Base-by-base conservation (phyloP, 1,140 invertebrate genomes). In the Trialeurodes vaporariorum region DNA sequence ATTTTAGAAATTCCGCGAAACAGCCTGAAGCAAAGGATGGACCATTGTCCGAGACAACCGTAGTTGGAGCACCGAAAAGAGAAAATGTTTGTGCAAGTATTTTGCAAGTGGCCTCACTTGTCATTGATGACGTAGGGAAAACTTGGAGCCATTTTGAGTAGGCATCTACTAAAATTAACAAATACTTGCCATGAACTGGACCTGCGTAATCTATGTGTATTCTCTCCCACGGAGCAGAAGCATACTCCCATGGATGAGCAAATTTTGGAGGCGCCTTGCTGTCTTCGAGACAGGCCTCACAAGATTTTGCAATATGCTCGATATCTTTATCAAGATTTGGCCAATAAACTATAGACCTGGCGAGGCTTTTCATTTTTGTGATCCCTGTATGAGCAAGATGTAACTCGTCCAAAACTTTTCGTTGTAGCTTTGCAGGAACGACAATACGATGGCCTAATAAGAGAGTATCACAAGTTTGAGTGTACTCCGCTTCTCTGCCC, bases 331-430 rank as follows among this genome's bases (percentile, higher is more conserved):
- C 77, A 1, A 84, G 76, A 1, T 73, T 69, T 22, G 77, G 77
- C 78, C 79, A 83, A 72, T 75, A 83, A 12, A 81, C 72, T 70
- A 79, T 78, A 59, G 69, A 73, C 25, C 78, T 67, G n/a, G 81
- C 80, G 11, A 82, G 58, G 2, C 72, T 69, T 72, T 83, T 84
- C 77, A 81, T 82, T 68, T 76, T 76, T 1, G 78, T 76, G 12
- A 82, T 77, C 1, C 79, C 80, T 17, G 74, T 66, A 71, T 83
- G 82, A 26, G 71, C 75, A 25, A 69, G 60, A 73, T 83, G 79
- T 9, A 83, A 66, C 64, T 78, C 73, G 2, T 67, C 68, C 25
- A 78, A 59, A 25, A 78, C 70, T 2, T 63, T 24, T 25, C 73
- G 9, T 25, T 68, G 67, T 21, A 77, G 70, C 9, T 25, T 70